phyloP scores from a whole-genome alignment of 2,888 invertebrate species.

The Macropis europaea region DNA sequence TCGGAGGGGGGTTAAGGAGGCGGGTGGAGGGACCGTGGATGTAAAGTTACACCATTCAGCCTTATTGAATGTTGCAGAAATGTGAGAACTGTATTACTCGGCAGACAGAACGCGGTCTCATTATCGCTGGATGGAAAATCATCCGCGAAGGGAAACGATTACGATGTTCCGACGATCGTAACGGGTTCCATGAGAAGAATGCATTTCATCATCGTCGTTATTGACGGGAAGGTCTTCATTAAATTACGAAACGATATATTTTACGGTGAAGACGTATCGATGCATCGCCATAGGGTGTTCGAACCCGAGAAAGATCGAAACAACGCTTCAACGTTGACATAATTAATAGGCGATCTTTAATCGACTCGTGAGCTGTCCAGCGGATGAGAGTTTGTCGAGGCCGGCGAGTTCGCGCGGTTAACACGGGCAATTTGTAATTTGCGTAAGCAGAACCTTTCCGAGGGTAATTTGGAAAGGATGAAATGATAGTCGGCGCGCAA shows the following conservation, averaged over 20 bases:
- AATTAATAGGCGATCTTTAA: too few relatives aligned
- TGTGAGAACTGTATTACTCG: slow-evolving; percentile 46
- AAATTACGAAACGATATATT: too few relatives aligned
- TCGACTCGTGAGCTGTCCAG: too few relatives aligned
- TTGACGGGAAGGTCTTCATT: too few relatives aligned
- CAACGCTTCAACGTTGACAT: too few relatives aligned
- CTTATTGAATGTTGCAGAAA: slow-evolving; percentile 53
- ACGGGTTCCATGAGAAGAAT: too few relatives aligned
- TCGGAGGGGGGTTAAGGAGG: background rate
- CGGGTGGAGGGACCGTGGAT: slow-evolving; percentile 16
- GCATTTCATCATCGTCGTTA: too few relatives aligned
- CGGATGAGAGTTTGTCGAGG: too few relatives aligned
- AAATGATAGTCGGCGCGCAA: background rate
- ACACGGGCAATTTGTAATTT: background rate
- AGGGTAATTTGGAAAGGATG: background rate
- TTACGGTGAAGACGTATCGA: too few relatives aligned
- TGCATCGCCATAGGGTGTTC: too few relatives aligned
- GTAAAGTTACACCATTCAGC: slow-evolving; percentile 52
- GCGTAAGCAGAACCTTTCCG: background rate
- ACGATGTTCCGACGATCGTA: background rate
- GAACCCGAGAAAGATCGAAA: too few relatives aligned
- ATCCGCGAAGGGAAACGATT: slow-evolving; percentile 11
- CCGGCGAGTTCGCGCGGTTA: slow-evolving; percentile 3
- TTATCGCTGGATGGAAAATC: slow-evolving; percentile 36
- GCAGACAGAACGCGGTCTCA: slow-evolving; percentile 19